Base-by-base conservation (phyloP, 2,797 vertebrate genomes). In the Brachyalestes nurse region DNA sequence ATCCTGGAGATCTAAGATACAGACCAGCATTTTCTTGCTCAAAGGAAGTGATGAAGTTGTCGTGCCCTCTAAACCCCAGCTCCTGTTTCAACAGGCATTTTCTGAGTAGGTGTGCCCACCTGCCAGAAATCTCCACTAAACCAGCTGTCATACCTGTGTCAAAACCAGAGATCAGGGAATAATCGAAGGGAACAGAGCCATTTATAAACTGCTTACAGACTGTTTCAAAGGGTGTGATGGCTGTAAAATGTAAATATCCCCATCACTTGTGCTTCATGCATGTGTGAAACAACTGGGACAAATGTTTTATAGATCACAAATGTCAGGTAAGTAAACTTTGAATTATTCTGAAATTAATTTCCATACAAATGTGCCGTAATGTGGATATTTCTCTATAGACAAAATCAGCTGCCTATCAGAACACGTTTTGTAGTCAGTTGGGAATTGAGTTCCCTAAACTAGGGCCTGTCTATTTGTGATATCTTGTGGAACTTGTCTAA, bases 151-250 rank as follows among this genome's bases (percentile, higher is more conserved):
- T 93, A 94, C 92, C 92, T 93, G 91, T 92, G 93, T 96, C 94
- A 91, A 93, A 94, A 93, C 91, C 91, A 94, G 92, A 95, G 95
- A 94, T 95, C 95, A 95, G 95, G 94, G 95, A 95, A 94, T 91
- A 93, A 94, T 91, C 85, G 95, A 95, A 95, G 93, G 95, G 94
- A 95, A 95, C 93, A 95, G 94, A 95, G 95, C 95, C 94, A 95
- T 95, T 95, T 92, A 93, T 93, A 95, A 94, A 94, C 92, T 93
- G 93, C 93, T 93, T 94, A 91, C 93, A 94, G 94, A 95, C 95
- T 95, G 94, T 95, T 95, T 95, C 88, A 93, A 92, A 93, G 92
- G 94, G 91, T 93, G 91, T 93, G 92, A 91, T 93, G 91, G 93
- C 92, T 95, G 93, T 93, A 91, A 92, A 90, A 91, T 95, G 94